Conservation (phyloP, 2,113 vertebrate genomes). For the Xerus inauris region DNA sequence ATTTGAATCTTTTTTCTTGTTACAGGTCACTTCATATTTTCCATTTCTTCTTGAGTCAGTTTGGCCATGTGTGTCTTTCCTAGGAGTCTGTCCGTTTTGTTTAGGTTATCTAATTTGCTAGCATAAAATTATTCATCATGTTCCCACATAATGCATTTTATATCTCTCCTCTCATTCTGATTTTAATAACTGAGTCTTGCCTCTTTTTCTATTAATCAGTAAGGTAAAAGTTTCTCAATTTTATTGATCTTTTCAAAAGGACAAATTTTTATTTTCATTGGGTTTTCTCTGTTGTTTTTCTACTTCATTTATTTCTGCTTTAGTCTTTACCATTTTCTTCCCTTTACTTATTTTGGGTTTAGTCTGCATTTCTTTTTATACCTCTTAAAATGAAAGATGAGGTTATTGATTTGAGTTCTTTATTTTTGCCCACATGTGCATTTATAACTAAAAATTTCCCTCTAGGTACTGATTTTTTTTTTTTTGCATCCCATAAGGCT, state of each 20-base stretch:
- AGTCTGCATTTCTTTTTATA: neutral
- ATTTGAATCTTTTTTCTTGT: neutral
- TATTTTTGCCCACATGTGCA: neutral
- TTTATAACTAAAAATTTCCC: neutral
- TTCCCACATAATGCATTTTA: neutral
- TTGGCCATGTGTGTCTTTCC: neutral
- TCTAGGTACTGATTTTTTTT: neutral
- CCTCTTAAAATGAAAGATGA: neutral
- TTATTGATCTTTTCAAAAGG: neutral
- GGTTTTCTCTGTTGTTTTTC: slow-evolving; percentile 3
- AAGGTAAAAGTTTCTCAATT: neutral
- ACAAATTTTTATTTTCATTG: neutral
- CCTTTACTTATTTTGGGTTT: neutral
- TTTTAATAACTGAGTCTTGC: neutral
- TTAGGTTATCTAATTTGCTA: no score
- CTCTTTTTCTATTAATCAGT: neutral
- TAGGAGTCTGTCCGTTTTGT: neutral
- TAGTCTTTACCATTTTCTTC: neutral
- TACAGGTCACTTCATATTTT: neutral
- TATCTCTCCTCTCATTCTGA: neutral
- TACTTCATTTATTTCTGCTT: neutral
- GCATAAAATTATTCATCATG: neutral
- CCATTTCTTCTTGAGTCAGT: neutral
- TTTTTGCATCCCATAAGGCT: neutral
- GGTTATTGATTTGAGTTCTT: neutral